Conservation (phyloP, 2,888 invertebrate genomes). For the Cephus spinipes region DNA sequence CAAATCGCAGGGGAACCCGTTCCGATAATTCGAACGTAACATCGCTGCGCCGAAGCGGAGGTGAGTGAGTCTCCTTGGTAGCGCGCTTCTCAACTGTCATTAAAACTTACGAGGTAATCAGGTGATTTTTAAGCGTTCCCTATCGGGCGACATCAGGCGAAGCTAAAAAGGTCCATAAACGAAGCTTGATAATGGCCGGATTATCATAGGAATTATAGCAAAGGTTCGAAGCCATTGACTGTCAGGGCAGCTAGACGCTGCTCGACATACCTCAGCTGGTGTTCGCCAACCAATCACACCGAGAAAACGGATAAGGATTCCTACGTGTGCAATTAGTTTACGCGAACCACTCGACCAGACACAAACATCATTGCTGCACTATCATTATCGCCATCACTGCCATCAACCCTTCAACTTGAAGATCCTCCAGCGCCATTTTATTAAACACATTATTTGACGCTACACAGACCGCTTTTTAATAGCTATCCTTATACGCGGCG, state of each 20-base stretch:
- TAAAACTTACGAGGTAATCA: constrained; percentile 30
- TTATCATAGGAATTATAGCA: constrained; percentile 36
- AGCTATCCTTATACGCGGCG: background rate
- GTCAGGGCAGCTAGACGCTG: constrained; percentile 11
- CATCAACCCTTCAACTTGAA: background rate
- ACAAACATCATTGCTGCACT: background rate
- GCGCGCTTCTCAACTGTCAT: constrained; percentile 18
- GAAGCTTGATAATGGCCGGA: constrained; percentile 28
- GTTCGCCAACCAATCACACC: background rate
- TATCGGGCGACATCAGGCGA: constrained; percentile 8
- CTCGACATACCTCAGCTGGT: background rate
- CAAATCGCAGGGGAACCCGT: constrained; percentile 34
- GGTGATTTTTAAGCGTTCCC: constrained; percentile 19
- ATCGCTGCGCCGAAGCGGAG: constrained; percentile 10
- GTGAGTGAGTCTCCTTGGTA: constrained; percentile 25
- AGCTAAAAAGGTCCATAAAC: constrained; percentile 22
- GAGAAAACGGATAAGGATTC: background rate
- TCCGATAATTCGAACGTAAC: constrained; percentile 5
- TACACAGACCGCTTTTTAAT: background rate
- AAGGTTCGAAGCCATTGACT: constrained; percentile 21
- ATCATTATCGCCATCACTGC: background rate
- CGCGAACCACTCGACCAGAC: background rate
- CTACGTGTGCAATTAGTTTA: background rate
- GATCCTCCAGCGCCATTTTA: background rate
- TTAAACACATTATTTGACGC: background rate